Conservation (phyloP, 2,888 invertebrate species). For the Monopis laevigella region DNA sequence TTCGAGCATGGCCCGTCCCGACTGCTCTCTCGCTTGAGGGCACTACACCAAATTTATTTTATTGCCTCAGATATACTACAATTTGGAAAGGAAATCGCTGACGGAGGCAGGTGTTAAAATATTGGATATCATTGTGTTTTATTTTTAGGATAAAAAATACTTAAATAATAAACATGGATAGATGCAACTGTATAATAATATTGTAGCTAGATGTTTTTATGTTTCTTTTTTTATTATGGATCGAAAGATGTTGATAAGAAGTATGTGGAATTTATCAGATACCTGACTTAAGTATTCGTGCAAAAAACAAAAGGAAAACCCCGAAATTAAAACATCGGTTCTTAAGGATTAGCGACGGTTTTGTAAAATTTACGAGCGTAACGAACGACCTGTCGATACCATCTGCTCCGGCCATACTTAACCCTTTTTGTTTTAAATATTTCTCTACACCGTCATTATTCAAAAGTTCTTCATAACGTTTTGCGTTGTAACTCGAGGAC, state of each 20-base stretch:
- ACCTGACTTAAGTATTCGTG: neutral
- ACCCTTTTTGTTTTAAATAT: constrained; percentile 59
- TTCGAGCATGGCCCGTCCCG: constrained; percentile 27
- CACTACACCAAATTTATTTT: constrained; percentile 63
- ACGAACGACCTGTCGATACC: constrained; percentile 62
- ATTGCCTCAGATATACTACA: constrained; percentile 59
- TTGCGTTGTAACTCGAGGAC: constrained; percentile 46
- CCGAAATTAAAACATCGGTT: constrained; percentile 61
- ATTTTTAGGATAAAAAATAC: constrained; percentile 1
- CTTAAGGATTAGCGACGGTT: constrained; percentile 60
- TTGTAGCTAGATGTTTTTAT: neutral
- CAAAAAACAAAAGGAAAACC: constrained; percentile 43
- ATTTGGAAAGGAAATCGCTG: constrained; percentile 58
- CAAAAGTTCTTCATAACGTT: constrained; percentile 56
- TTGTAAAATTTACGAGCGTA: constrained; percentile 65
- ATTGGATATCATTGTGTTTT: constrained; percentile 9
- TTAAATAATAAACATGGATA: neutral
- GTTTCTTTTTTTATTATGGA: neutral
- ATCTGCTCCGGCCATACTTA: constrained; percentile 58
- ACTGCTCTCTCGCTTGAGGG: constrained; percentile 58
- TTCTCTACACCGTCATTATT: constrained; percentile 52
- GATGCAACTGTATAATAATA: neutral
- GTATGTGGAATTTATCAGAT: constrained; percentile 1
- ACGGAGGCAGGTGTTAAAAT: constrained; percentile 63
- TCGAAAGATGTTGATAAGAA: constrained; percentile 2